A percentile compares a stretch with the other conserved stretches of the same genome.
These are phyloP conservation scores for Macrostomum lignano DNA, from an alignment of 1,140 invertebrate species.

Conservation along the genomic window DNA sequence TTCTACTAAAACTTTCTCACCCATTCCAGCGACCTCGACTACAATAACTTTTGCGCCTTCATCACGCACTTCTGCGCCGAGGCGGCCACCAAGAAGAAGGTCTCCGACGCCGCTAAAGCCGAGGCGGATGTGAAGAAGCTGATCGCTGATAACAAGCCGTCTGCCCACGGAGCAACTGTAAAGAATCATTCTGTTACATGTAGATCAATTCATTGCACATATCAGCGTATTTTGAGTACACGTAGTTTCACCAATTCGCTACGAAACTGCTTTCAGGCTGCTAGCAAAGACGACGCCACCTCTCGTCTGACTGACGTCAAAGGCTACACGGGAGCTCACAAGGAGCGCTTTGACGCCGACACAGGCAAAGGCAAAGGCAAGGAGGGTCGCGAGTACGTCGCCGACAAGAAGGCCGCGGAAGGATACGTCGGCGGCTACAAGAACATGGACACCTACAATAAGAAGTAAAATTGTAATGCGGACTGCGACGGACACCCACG, in stretches of 20 bases:
- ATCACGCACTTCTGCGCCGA: background rate
- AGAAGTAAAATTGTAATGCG: no score
- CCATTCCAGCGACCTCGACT: constrained; percentile 1
- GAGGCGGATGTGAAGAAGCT: background rate
- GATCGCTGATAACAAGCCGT: background rate
- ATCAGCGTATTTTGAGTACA: no score
- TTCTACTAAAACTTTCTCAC: no score
- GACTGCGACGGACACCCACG: no score
- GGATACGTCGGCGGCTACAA: constrained; percentile 32
- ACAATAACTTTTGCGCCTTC: constrained; percentile 1
- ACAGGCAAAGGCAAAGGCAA: constrained; percentile 29
- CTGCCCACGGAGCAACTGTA: constrained; percentile 3
- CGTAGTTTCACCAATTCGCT: no score
- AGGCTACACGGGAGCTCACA: constrained; percentile 32
- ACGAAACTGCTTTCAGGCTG: no score
- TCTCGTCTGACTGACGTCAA: constrained; percentile 35
- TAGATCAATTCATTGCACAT: no score
- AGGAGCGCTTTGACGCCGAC: constrained; percentile 29
- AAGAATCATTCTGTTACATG: constrained; percentile 1
- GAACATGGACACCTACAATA: constrained; percentile 11
- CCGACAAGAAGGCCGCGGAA: constrained; percentile 11
- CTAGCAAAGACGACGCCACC: background rate
- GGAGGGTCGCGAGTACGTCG: constrained; percentile 21
- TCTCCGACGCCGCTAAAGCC: background rate
- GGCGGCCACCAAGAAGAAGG: background rate